Conservation (phyloP, 2,888 invertebrate species). For the Diplazon laetatorius region DNA sequence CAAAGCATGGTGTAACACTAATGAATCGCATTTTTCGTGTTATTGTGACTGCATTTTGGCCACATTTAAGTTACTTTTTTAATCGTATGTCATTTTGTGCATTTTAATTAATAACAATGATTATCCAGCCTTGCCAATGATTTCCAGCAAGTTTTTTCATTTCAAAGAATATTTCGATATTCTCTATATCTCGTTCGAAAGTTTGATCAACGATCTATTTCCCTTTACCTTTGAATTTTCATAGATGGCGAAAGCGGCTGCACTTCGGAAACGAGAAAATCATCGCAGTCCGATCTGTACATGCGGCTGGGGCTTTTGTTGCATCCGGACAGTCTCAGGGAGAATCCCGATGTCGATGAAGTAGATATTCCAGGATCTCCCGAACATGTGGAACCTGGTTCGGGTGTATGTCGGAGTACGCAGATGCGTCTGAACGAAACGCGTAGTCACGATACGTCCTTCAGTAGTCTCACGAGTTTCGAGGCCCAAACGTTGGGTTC, state of each 20-base stretch:
- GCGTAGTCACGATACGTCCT: slow-evolving; percentile 81
- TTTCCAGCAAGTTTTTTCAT: slow-evolving; percentile 23
- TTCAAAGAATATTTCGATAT: slow-evolving; percentile 21
- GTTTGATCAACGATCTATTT: slow-evolving; percentile 55
- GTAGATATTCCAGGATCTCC: slow-evolving; percentile 73
- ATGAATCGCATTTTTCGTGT: slow-evolving; percentile 31
- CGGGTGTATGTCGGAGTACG: slow-evolving; percentile 65
- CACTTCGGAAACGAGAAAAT: slow-evolving; percentile 83
- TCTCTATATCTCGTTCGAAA: neutral
- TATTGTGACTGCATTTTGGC: slow-evolving; percentile 30
- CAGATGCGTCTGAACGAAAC: slow-evolving; percentile 68
- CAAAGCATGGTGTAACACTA: slow-evolving; percentile 50
- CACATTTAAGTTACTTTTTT: slow-evolving; percentile 21
- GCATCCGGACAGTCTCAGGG: slow-evolving; percentile 86
- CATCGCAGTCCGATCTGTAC: slow-evolving; percentile 90
- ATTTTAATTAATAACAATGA: slow-evolving; percentile 55
- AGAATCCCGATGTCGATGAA: slow-evolving; percentile 79
- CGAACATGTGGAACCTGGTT: slow-evolving; percentile 56
- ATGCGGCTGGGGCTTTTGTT: slow-evolving; percentile 92
- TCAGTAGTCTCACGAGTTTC: slow-evolving; percentile 84
- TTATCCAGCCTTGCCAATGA: slow-evolving; percentile 38
- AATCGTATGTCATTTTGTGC: slow-evolving; percentile 42
- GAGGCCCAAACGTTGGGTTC: slow-evolving; percentile 88
- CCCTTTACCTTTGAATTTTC: slow-evolving; percentile 63
- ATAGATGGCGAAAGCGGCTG: slow-evolving; percentile 89